Evolutionary conservation across 2,888 invertebrate species (phyloP).

Genomic region (Hipparchia semele): DNA sequence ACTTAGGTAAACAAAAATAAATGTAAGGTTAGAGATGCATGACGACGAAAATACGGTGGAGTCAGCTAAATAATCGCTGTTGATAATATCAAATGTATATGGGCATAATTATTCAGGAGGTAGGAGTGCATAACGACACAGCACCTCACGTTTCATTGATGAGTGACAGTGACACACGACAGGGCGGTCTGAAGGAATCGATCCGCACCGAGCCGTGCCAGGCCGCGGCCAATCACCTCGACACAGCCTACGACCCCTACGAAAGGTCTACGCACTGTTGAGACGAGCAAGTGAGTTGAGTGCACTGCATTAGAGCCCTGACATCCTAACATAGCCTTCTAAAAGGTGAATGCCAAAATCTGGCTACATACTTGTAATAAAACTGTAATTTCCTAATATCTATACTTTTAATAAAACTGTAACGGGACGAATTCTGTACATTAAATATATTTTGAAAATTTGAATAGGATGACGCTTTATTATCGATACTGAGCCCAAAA

Average conservation of each 20-base stretch:
- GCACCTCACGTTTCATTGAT: slow-evolving; percentile 48
- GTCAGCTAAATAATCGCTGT: not conserved
- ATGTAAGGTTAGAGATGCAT: no score
- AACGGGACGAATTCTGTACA: no score
- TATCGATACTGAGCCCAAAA: no score
- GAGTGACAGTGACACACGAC: slow-evolving; percentile 66
- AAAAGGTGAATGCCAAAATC: not conserved
- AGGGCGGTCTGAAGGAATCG: slow-evolving; percentile 63
- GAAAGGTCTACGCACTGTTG: slow-evolving; percentile 50
- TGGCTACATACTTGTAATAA: not conserved
- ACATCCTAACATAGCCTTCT: not conserved
- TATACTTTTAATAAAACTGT: no score
- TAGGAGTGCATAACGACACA: slow-evolving; percentile 21
- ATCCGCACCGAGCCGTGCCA: slow-evolving; percentile 69
- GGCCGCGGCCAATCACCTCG: slow-evolving; percentile 73
- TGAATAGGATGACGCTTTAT: no score
- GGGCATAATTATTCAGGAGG: not conserved
- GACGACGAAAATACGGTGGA: not conserved
- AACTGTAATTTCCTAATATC: not conserved
- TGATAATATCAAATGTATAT: not conserved
- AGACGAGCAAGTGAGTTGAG: slow-evolving; percentile 1
- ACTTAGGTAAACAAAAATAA: no score
- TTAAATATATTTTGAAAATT: no score
- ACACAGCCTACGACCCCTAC: slow-evolving; percentile 38
- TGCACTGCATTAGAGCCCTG: not conserved